Conservation (phyloP, 2,888 invertebrate species). For the Drosophila pullipes region DNA sequence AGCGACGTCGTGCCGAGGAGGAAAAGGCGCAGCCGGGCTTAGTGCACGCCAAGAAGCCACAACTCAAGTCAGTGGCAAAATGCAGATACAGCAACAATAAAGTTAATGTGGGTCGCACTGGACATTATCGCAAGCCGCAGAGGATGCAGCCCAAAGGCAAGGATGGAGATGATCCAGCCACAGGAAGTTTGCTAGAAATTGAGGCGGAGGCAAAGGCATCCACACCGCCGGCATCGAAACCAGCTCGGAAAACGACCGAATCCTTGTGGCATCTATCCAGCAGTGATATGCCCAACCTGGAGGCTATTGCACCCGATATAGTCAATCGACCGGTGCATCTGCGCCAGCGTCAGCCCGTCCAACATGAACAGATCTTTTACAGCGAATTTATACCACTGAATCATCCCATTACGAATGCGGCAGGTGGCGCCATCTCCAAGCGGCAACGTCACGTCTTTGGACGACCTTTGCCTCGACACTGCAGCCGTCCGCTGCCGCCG, state of each 20-base stretch:
- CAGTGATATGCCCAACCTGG: slow-evolving; percentile 42
- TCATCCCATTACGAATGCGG: slow-evolving; percentile 52
- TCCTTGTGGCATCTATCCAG: slow-evolving; percentile 34
- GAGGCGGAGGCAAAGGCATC: not conserved
- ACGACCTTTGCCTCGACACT: slow-evolving; percentile 23
- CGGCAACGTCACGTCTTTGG: slow-evolving; percentile 6
- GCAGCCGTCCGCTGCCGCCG: slow-evolving; percentile 50
- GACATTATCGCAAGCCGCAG: slow-evolving; percentile 41
- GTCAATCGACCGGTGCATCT: slow-evolving; percentile 36
- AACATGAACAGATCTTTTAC: slow-evolving; percentile 37
- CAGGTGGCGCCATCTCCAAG: slow-evolving; percentile 66
- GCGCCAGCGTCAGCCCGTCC: slow-evolving; percentile 20
- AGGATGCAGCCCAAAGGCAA: slow-evolving; percentile 6
- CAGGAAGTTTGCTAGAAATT: not conserved
- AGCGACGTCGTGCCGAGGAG: slow-evolving; percentile 13
- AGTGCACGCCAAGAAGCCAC: slow-evolving; percentile 38
- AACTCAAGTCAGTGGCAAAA: not conserved
- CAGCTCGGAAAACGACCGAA: slow-evolving; percentile 5
- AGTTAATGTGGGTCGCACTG: slow-evolving; percentile 32
- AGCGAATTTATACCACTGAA: slow-evolving; percentile 55
- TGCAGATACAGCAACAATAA: slow-evolving; percentile 10
- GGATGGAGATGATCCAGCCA: not conserved
- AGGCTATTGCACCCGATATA: slow-evolving; percentile 40
- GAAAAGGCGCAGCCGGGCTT: slow-evolving; percentile 8
- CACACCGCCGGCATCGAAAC: slow-evolving; percentile 19